Conservation (phyloP, 2,888 invertebrate species). For the Slavum lentiscoides region DNA sequence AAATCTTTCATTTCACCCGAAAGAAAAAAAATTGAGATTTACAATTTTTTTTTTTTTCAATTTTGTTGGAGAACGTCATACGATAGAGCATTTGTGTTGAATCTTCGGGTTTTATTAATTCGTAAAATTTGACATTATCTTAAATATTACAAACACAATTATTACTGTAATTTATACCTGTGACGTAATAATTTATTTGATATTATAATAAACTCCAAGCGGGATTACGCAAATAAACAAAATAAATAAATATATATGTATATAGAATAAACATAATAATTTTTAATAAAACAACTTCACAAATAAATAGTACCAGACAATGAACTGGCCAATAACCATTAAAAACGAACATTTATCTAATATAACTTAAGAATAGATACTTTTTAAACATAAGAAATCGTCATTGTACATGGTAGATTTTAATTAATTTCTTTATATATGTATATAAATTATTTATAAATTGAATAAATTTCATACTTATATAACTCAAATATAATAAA, state of each 20-base stretch:
- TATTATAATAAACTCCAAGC: too few relatives aligned
- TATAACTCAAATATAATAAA: conserved; percentile 20
- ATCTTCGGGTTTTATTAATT: too few relatives aligned
- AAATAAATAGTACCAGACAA: conserved; percentile 43
- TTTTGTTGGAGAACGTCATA: too few relatives aligned
- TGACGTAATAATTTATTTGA: too few relatives aligned
- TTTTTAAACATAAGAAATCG: conserved; percentile 29
- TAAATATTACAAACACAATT: too few relatives aligned
- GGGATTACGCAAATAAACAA: not conserved
- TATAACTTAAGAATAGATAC: conserved; percentile 19
- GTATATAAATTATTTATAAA: conserved; percentile 21
- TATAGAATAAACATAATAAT: conserved; percentile 38
- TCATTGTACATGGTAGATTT: conserved; percentile 31
- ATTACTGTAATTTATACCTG: too few relatives aligned
- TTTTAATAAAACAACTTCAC: conserved; percentile 49
- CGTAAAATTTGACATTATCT: too few relatives aligned
- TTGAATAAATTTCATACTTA: conserved; percentile 16
- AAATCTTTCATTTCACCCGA: too few relatives aligned
- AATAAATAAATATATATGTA: conserved; percentile 11
- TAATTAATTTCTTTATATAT: conserved; percentile 1
- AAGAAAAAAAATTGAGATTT: too few relatives aligned
- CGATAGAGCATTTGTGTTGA: too few relatives aligned
- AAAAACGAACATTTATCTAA: conserved; percentile 26
- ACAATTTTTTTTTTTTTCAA: too few relatives aligned
- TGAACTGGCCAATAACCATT: conserved; percentile 40